These are phyloP conservation scores for Dolichomitus sp. DNA, from an alignment of 2,888 invertebrate species.

Conservation along the genomic window DNA sequence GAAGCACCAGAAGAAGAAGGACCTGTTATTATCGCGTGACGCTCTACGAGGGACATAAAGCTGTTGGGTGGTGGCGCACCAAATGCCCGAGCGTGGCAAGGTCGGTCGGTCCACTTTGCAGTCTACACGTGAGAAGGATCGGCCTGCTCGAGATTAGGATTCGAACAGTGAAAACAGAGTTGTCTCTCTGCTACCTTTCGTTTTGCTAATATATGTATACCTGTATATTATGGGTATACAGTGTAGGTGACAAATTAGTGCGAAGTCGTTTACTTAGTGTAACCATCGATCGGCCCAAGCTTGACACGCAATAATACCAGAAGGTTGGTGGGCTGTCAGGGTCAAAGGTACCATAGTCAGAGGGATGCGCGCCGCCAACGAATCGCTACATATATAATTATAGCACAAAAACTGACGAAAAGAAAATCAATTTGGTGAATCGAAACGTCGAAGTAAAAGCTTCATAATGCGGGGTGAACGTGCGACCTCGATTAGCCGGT, in stretches of 20 bases:
- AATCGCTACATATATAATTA: constrained; percentile 36
- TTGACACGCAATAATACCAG: constrained; percentile 31
- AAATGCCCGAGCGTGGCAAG: constrained; percentile 41
- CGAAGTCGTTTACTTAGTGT: constrained; percentile 61
- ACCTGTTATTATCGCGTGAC: constrained; percentile 79
- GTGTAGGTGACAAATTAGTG: constrained; percentile 55
- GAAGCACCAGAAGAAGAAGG: constrained; percentile 42
- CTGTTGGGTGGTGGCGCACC: constrained; percentile 60
- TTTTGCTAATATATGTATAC: neutral
- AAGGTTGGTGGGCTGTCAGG: constrained; percentile 23
- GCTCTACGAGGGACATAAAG: constrained; percentile 74
- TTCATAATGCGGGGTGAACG: constrained; percentile 33
- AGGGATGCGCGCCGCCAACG: neutral
- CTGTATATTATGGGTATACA: neutral
- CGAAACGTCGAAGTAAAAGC: constrained; percentile 56
- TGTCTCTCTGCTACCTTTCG: neutral
- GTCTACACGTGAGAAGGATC: constrained; percentile 15
- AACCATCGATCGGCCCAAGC: constrained; percentile 51
- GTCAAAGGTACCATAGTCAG: constrained; percentile 10
- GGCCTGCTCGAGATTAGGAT: constrained; percentile 3
- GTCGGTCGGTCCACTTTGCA: constrained; percentile 54
- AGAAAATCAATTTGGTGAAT: constrained; percentile 62
- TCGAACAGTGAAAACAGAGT: constrained; percentile 8
- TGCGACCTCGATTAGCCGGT: constrained; percentile 69
- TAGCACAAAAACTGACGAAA: constrained; percentile 14